A percentile compares a stretch with the other conserved stretches of the same genome.
Evolutionary conservation across 2,113 vertebrate genomes (phyloP).

Genomic region (Halcyon senegalensis): DNA sequence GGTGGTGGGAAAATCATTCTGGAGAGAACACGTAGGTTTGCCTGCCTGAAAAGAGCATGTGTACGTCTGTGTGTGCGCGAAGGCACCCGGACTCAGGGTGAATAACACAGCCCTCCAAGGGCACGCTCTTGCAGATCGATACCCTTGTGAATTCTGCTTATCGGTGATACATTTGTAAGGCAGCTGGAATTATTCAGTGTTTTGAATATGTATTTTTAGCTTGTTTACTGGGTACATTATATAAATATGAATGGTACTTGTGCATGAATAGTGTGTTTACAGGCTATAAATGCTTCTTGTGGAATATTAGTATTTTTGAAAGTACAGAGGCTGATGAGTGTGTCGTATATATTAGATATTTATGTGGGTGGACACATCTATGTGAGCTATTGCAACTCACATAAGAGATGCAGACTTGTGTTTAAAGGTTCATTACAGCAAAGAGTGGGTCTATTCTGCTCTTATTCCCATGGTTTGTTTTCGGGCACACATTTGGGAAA

Average conservation of each 20-base stretch:
- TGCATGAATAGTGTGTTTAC: not conserved
- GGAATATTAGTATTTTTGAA: not conserved
- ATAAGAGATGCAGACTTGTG: not conserved
- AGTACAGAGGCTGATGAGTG: not conserved
- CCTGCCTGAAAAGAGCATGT: not conserved
- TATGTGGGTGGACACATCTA: not conserved
- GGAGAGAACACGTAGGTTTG: not conserved
- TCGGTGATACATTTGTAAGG: not conserved
- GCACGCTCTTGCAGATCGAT: not conserved
- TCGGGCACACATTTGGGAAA: not conserved
- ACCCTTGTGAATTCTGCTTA: not conserved
- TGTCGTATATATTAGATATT: not conserved
- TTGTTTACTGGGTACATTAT: not conserved
- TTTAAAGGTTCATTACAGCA: not conserved
- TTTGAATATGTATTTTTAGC: slow-evolving; percentile 17
- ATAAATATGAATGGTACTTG: not conserved
- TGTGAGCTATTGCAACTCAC: not conserved
- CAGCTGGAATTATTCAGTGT: not conserved
- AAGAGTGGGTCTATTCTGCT: not conserved
- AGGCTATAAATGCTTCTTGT: not conserved
- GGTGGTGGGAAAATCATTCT: not conserved
- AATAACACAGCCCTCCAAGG: not conserved
- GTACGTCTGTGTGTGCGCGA: rapidly evolving
- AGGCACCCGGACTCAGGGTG: not conserved
- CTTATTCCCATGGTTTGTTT: not conserved